Percentiles rank a stretch among this genome's conserved stretches.
Conservation (phyloP, 1,140 invertebrate species). For the Musca vetustissima region DNA sequence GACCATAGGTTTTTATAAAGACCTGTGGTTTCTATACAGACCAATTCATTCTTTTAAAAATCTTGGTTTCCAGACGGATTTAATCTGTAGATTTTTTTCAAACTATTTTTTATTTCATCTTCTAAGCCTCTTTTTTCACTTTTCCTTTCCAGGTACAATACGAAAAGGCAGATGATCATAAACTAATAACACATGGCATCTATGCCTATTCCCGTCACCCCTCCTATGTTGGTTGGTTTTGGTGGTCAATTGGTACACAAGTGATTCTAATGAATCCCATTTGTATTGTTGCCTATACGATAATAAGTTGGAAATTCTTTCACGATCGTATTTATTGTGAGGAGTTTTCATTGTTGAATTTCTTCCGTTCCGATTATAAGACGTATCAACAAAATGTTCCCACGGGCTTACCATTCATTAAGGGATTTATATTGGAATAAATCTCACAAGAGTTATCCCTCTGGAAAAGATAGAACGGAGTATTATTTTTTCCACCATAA, state of each 20-base stretch:
- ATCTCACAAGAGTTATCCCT: too few relatives aligned
- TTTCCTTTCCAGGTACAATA: slow-evolving; percentile 66
- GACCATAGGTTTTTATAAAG: too few relatives aligned
- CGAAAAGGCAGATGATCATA: slow-evolving; percentile 76
- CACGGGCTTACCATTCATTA: slow-evolving; percentile 91
- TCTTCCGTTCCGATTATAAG: slow-evolving; percentile 89
- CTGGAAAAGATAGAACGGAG: neutral
- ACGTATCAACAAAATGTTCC: slow-evolving; percentile 85
- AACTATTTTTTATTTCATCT: too few relatives aligned
- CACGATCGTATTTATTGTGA: slow-evolving; percentile 84
- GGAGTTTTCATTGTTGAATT: slow-evolving; percentile 88
- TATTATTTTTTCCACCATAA: too few relatives aligned
- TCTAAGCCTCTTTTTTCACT: slow-evolving; percentile 4
- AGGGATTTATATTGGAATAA: slow-evolving; percentile 58
- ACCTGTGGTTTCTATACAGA: too few relatives aligned
- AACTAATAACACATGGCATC: slow-evolving; percentile 88
- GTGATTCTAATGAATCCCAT: slow-evolving; percentile 90
- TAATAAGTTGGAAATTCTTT: slow-evolving; percentile 91
- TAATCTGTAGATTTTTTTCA: too few relatives aligned
- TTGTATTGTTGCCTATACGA: slow-evolving; percentile 79
- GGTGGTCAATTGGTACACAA: slow-evolving; percentile 98
- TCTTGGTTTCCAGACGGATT: too few relatives aligned
- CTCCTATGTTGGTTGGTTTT: slow-evolving; percentile 98
- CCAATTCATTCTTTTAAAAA: too few relatives aligned
- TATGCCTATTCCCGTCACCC: slow-evolving; percentile 86